Evolutionary conservation across 2,888 invertebrate species (phyloP), one percentile per base, ranked within the genome.

Genomic region (Archaeoteleia sp.): DNA sequence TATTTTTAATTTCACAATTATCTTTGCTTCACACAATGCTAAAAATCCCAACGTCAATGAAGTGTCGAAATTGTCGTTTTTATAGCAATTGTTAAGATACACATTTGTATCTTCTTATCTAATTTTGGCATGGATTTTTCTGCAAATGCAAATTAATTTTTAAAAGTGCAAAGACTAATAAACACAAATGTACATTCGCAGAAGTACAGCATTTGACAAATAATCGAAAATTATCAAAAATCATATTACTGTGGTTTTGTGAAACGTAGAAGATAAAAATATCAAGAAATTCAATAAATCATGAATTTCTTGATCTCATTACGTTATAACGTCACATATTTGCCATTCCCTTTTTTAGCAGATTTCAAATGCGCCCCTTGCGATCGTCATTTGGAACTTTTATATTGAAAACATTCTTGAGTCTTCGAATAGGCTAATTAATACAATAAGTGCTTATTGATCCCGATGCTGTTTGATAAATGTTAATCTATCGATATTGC

Each of bases 51-150:
- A 49, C 43, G 45, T 55, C 40, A 43, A 45, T 39, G 12, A 51
- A 63, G 71, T 73, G 74, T 73, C 75, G 71, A 74, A 75, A 73
- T 71, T 48, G 62, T 71, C 73, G 39, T 32, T 35, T n/a, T n/a
- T n/a, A n/a, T n/a, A n/a, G 42, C 23, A 49, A 35, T 42, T 35
- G 10, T 55, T 62, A 0, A 15, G 20, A 39, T n/a, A n/a, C n/a
- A n/a, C n/a, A n/a, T n/a, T n/a, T n/a, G n/a, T 46, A 10, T 23
- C 39, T 57, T 39, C 23, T 39, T 46, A 12, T 29, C 27, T 35
- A 17, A 35, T n/a, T 13, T 27, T 34, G 25, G 25, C 20, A 53
- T 15, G 25, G 42, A 39, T 27, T 40, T 30, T 10, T 14, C 42
- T 43, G 15, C 25, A 12, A n/a, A 42, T 27, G 13, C 25, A 25